Evolutionary conservation across 2,113 vertebrate species (phyloP).

Genomic region (Myocastor coypus): DNA sequence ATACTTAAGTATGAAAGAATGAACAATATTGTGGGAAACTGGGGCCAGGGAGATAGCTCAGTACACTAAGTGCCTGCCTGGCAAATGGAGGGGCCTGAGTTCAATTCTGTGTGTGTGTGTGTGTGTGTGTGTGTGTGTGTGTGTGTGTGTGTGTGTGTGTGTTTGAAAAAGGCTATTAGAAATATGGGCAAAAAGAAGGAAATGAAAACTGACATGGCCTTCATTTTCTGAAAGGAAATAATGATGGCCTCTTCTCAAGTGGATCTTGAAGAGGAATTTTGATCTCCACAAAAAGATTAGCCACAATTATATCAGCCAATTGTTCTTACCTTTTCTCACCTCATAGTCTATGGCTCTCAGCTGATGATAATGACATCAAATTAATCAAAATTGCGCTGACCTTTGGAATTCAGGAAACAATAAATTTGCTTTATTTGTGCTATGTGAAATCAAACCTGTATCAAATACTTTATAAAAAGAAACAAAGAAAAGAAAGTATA

Average conservation of each 20-base stretch:
- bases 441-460: slow-evolving; percentile 14
- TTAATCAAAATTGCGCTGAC: slow-evolving; percentile 52
- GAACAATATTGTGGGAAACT: too few relatives aligned
- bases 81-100: too few relatives aligned
- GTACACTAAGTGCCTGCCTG: too few relatives aligned
- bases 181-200: neutral
- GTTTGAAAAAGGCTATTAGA: neutral
- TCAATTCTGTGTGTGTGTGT: too few relatives aligned
- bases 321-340: neutral
- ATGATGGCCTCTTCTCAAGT: neutral
- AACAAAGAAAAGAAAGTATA: neutral
- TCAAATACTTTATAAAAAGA: neutral
- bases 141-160: too few relatives aligned
- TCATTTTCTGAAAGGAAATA: neutral
- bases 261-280: slow-evolving; percentile 18
- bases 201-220: neutral
- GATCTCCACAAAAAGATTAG: neutral
- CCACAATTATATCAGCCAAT: neutral
- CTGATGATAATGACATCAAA: neutral
- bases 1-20: neutral
- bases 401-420: slow-evolving; percentile 22
- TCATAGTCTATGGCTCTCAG: neutral
- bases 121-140: too few relatives aligned
- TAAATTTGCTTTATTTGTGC: neutral
- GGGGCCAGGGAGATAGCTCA: too few relatives aligned